These are phyloP conservation scores for Drosophila mojavensis DNA, from an alignment of 1,140 invertebrate species.

Conservation along the genomic window DNA sequence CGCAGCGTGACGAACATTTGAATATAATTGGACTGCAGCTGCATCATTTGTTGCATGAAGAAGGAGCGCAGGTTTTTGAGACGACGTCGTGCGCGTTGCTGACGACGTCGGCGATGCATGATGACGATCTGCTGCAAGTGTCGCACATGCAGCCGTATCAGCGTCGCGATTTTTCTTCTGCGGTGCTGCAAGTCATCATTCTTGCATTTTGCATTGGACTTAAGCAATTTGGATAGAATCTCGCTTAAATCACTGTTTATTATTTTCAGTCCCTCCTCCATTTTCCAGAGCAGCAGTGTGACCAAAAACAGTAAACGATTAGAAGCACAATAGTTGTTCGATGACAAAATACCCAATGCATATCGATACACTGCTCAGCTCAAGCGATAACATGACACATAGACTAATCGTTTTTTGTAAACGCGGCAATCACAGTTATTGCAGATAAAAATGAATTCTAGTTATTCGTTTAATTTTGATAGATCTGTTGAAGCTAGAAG, in stretches of 20 bases:
- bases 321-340: neutral
- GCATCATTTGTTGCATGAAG: conserved; percentile 66
- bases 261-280: conserved; percentile 55
- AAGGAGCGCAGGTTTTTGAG: conserved; percentile 52
- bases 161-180: conserved; percentile 43
- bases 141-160: conserved; percentile 54
- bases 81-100: conserved; percentile 46
- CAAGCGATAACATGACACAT: neutral
- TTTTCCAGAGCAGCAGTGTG: conserved; percentile 20
- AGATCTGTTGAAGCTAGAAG: neutral
- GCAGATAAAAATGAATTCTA: neutral
- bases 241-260: conserved; percentile 52
- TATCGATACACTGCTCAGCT: conserved; percentile 4
- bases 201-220: neutral
- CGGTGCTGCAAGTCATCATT: conserved; percentile 15
- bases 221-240: conserved; percentile 36
- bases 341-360: neutral
- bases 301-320: neutral
- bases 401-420: neutral
- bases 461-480: neutral
- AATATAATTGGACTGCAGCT: conserved; percentile 63
- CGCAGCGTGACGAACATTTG: conserved; percentile 59
- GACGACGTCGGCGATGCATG: conserved; percentile 45
- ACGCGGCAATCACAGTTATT: neutral
- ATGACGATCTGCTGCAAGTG: conserved; percentile 58